phyloP scores from a whole-genome alignment of 2,797 vertebrate species.

The Chelmon rostratus region DNA sequence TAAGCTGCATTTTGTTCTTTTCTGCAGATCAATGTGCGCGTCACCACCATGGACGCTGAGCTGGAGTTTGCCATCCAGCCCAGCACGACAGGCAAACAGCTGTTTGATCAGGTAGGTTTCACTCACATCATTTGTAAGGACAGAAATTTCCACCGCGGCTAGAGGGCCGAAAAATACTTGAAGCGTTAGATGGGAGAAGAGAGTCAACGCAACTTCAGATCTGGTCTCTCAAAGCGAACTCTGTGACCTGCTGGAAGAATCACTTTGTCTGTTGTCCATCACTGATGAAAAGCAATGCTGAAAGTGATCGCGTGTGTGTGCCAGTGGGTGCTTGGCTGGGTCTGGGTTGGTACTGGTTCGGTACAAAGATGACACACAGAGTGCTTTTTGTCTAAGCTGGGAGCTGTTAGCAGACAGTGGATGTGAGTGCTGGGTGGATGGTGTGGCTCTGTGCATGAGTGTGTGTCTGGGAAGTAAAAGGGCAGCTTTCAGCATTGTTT shows the following conservation, averaged over 20 bases:
- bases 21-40: slow-evolving; percentile 94
- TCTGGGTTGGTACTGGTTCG: slow-evolving; percentile 57
- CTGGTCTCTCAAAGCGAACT: not conserved
- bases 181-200: not conserved
- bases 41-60: slow-evolving; percentile 98
- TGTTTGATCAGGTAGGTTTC: slow-evolving; percentile 94
- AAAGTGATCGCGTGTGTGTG: slow-evolving; percentile 15
- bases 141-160: not conserved
- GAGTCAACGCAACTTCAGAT: not conserved
- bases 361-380: slow-evolving; percentile 45
- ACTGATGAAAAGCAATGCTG: slow-evolving; percentile 30
- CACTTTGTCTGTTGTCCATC: slow-evolving; percentile 10
- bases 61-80: slow-evolving; percentile 98
- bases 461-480: slow-evolving; percentile 52
- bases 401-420: slow-evolving; percentile 36
- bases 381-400: slow-evolving; percentile 52
- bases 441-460: slow-evolving; percentile 19
- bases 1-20: not conserved
- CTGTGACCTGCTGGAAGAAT: slow-evolving; percentile 18
- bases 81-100: slow-evolving; percentile 97
- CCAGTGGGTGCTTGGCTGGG: slow-evolving; percentile 43
- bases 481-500: slow-evolving; percentile 68
- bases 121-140: not conserved
- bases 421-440: slow-evolving; percentile 33
- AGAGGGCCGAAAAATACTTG: not conserved